Evolutionary conservation across 2,797 vertebrate species (phyloP), one percentile per base, ranked within the genome.

Genomic region (Enteromius afrohamiltoni): DNA sequence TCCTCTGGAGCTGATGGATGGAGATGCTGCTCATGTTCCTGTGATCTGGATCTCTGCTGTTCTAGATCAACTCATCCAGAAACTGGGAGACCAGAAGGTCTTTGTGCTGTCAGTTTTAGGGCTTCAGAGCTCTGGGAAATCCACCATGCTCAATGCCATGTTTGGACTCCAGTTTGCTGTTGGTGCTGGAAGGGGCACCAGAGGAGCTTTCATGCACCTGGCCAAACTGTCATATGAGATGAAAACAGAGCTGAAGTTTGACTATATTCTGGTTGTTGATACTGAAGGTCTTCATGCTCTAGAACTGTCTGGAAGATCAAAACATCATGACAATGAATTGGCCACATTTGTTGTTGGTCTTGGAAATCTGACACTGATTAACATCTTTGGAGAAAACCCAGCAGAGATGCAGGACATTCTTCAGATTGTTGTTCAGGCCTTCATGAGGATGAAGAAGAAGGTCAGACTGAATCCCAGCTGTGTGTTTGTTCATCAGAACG

Each of bases 91-190:
- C 53, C 53, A 55, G 53, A n/a, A 47, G 67, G 80, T 95, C 0
- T 95, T 95, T 91, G 93, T 96, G 21, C 89, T 96, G 47, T 95
- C 94, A 65, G 40, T 55, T n/a, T 55, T 55, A 55, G 53, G 53
- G 53, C 0, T 55, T 4, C 53, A 55, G 21, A 55, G 53, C 53
- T n/a, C 53, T 55, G 53, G 53, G 8, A 55, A 55, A n/a, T 55
- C 53, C 53, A 55, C 53, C 21, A 55, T 58, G 53, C n/a, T 58
- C 9, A 58, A 58, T 11, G 53, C 53, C n/a, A 58, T 58, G 53
- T 58, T 58, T 58, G 53, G 53, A 23, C 53, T 58, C 9, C 21
- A 58, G 53, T 58, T 58, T 58, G 53, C 53, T 0, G 53, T 58
- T n/a, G 23, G 53, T 58, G n/a, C 53, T 11, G 53, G 53, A 3